Conservation (phyloP, 2,113 vertebrate species). For the Lanius ludovicianus region DNA sequence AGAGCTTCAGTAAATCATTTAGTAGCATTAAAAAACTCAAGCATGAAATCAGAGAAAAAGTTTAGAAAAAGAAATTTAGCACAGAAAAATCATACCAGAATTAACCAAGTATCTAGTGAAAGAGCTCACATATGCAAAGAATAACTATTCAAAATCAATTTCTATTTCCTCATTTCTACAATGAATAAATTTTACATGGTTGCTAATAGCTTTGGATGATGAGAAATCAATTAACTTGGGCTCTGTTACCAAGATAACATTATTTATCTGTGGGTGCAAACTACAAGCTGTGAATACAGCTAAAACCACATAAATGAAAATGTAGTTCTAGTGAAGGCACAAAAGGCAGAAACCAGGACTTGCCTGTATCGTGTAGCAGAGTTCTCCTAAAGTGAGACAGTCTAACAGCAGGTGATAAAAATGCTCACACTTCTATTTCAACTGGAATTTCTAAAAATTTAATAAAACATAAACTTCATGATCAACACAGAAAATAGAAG, state of each 20-base stretch:
- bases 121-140: constrained; percentile 41
- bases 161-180: background rate
- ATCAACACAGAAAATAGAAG: background rate
- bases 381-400: background rate
- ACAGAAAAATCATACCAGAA: constrained; percentile 70
- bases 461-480: background rate
- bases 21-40: constrained; percentile 59
- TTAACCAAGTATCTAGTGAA: constrained; percentile 73
- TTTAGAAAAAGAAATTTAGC: constrained; percentile 69
- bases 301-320: background rate
- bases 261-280: background rate
- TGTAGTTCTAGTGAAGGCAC: background rate
- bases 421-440: background rate
- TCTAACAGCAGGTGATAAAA: background rate
- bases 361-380: background rate
- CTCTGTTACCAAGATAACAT: background rate
- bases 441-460: background rate
- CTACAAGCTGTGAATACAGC: background rate
- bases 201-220: background rate
- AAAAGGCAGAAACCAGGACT: background rate
- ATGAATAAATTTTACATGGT: background rate
- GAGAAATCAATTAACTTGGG: background rate
- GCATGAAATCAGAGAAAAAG: constrained; percentile 59
- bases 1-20: constrained; percentile 63
- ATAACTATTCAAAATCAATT: constrained; percentile 12